These are phyloP conservation scores for Heliconius ethilla DNA, from an alignment of 2,888 invertebrate species.

Conservation along the genomic window DNA sequence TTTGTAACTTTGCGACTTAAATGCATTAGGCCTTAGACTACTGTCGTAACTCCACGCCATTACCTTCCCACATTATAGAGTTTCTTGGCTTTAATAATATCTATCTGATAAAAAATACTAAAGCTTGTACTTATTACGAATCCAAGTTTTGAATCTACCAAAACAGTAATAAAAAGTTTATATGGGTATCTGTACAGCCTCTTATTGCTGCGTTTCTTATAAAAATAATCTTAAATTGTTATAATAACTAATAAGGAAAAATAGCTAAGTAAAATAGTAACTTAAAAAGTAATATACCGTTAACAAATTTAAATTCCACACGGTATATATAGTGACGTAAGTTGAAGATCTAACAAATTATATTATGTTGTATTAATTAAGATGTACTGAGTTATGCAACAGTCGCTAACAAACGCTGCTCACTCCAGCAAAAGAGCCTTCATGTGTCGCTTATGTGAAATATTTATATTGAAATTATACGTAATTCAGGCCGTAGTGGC, in stretches of 20 bases:
- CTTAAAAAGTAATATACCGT: neutral
- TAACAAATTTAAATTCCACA: neutral
- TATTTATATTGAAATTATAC: neutral
- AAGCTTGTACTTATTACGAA: too few species aligned
- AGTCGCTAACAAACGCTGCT: neutral
- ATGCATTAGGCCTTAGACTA: neutral
- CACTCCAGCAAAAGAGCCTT: neutral
- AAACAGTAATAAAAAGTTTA: neutral
- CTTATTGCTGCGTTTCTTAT: too few species aligned
- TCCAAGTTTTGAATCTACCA: neutral
- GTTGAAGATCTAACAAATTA: neutral
- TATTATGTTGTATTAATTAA: conserved; percentile 9
- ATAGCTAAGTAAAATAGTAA: neutral
- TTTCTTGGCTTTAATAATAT: neutral
- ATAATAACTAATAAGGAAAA: too few species aligned
- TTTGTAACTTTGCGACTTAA: neutral
- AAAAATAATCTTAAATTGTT: too few species aligned
- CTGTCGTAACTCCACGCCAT: neutral
- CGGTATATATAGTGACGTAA: neutral
- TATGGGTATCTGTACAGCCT: neutral
- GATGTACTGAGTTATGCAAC: conserved; percentile 1
- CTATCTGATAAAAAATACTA: too few species aligned
- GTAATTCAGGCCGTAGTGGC: neutral
- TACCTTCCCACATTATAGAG: neutral
- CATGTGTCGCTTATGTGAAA: neutral